Conservation (phyloP, 2,888 invertebrate genomes). For the Autographa pulchrina region DNA sequence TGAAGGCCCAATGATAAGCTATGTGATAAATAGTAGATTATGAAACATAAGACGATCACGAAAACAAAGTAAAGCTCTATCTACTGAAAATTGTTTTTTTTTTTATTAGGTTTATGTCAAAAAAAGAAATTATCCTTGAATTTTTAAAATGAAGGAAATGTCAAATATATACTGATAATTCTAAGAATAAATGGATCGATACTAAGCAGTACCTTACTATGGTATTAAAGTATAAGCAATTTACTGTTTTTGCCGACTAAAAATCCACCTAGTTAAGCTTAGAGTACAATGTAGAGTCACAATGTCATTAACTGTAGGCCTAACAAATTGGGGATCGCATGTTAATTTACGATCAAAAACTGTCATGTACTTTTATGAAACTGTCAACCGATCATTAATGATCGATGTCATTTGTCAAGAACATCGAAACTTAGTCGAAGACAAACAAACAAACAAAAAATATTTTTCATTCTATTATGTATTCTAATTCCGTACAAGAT, state of each 20-base stretch:
- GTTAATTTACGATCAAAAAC: not conserved
- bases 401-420: not conserved
- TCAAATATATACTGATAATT: no score
- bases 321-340: not conserved
- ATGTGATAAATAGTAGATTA: not conserved
- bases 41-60: not conserved
- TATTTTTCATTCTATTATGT: constrained; percentile 40
- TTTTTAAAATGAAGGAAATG: no score
- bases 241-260: not conserved
- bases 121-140: no score
- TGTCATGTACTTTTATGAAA: not conserved
- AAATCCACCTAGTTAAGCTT: not conserved
- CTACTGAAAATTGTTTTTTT: not conserved
- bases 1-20: not conserved
- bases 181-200: no score
- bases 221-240: no score
- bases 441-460: constrained; percentile 42
- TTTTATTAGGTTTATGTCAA: no score
- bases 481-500: constrained; percentile 55
- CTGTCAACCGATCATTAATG: not conserved
- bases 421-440: constrained; percentile 19
- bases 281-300: not conserved
- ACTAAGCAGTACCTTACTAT: no score
- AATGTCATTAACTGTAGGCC: not conserved
- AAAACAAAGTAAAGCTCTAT: not conserved